Base-by-base conservation (phyloP, 2,113 vertebrate genomes). In the Silurus meridionalis region DNA sequence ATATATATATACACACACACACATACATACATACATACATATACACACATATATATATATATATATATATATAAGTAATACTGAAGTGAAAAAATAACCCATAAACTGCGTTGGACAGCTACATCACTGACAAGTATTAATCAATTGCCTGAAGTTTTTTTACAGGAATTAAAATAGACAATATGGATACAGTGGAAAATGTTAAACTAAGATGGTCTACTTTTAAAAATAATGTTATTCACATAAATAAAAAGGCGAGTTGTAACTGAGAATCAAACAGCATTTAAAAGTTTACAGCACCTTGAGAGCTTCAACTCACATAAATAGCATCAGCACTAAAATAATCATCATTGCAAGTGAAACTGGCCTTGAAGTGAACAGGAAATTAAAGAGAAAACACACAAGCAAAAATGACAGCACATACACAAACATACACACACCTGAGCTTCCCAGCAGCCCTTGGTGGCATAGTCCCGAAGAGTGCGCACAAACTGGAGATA, bases 371-470 rank as follows among this genome's bases (percentile, higher is more conserved):
- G 48, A 74, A 21, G 71, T 74, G 1, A 74, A 50, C 71, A 74
- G 15, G 48, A 52, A 71, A 14, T 46, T 71, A 17, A 52, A 61
- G 19, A 61, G 4, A 50, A 15, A 1, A 11, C 48, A 50, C 19
- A 46, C 6, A 66, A 67, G 25, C 17, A 53, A 58, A 71, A 57
- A 0, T 0, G 2, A 21, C 11, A 37, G 23, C 9, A 14, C 21
- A 55, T 0, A 8, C 13, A 80, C 23, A 50, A 10, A 72, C 19
- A 55, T 14, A 64, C 11, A 21, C 87, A 93, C 83, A 97, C 98
- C 97, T 99, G 97, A 8, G 98, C 98, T 90, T 99, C 97, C 98
- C 98, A 99, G 94, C 95, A 99, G 87, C 98, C 98, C 92, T 96
- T 97, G 57, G 95, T 93, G 37, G 98, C 97, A 0, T 96, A 99